A percentile compares a stretch with the other conserved stretches of the same genome.
Conservation (phyloP, 1,140 invertebrate species). For the Phymorhynchus buccinoides region DNA sequence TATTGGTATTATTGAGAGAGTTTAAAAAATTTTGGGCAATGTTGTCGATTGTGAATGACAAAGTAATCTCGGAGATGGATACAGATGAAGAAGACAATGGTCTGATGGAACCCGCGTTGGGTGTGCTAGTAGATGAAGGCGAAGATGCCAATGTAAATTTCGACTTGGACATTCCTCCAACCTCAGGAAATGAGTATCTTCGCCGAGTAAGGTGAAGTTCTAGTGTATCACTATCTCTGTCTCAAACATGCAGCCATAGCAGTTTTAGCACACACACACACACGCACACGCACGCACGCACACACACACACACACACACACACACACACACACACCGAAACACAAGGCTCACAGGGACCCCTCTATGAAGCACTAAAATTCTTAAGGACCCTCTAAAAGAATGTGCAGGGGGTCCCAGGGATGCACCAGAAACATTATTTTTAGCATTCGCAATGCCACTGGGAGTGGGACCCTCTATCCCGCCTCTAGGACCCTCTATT, state of each 20-base stretch:
- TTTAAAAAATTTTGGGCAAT: background rate
- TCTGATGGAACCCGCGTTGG: constrained; percentile 49
- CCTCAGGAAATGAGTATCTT: background rate
- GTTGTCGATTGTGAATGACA: background rate
- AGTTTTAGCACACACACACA: background rate
- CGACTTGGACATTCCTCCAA: constrained; percentile 7
- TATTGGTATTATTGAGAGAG: too few species aligned
- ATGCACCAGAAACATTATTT: background rate
- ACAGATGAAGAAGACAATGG: constrained; percentile 44
- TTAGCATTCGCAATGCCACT: too few species aligned
- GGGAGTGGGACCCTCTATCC: too few species aligned
- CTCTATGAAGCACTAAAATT: constrained; percentile 78
- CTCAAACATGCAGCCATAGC: background rate
- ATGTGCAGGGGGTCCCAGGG: too few species aligned
- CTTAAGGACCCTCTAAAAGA: constrained; percentile 62
- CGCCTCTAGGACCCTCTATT: too few species aligned
- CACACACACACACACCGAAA: constrained; percentile 66
- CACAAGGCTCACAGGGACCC: constrained; percentile 76
- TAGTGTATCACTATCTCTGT: background rate
- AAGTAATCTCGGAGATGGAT: constrained; percentile 1
- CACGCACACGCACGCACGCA: too few species aligned
- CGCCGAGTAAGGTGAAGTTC: background rate
- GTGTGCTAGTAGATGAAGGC: constrained; percentile 56
- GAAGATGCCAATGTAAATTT: constrained; percentile 66
- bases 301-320: too few species aligned